Evolutionary conservation across 2,888 invertebrate species (phyloP).

Genomic region (Craniophora ligustri): DNA sequence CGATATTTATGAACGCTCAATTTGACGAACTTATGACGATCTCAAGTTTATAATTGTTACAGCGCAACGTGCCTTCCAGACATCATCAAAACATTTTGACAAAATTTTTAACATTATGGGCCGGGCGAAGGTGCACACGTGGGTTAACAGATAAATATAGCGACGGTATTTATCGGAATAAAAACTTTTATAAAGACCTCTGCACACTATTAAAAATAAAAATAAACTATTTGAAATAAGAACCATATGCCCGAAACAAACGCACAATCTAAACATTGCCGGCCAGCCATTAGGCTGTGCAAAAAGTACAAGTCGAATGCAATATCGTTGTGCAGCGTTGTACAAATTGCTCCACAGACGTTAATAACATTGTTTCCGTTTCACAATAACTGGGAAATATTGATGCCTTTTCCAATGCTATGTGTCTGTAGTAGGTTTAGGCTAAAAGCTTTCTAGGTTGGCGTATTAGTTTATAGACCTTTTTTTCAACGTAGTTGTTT

Average conservation of each 20-base stretch:
- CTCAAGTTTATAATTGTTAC: no score
- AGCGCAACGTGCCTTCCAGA: no score
- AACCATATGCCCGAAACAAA: neutral
- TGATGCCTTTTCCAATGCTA: conserved; percentile 22
- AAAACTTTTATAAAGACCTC: neutral
- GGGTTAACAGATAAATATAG: no score
- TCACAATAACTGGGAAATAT: conserved; percentile 36
- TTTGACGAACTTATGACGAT: no score
- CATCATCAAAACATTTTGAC: no score
- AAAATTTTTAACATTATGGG: no score
- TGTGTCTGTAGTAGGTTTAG: conserved; percentile 20
- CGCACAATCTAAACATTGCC: conserved; percentile 14
- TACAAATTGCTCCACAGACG: conserved; percentile 38
- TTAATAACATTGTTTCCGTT: conserved; percentile 45
- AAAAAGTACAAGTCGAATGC: conserved; percentile 39
- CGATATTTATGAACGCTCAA: no score
- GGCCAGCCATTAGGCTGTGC: conserved; percentile 11
- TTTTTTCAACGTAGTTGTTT: neutral
- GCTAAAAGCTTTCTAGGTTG: conserved; percentile 34
- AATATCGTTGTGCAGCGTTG: conserved; percentile 45
- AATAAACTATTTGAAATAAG: neutral
- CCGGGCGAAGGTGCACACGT: no score
- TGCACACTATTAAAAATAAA: neutral
- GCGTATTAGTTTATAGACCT: neutral
- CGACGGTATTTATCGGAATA: neutral